These are phyloP conservation scores for Apomyelois bistriatella DNA, from an alignment of 2,888 invertebrate species.

Conservation along the genomic window DNA sequence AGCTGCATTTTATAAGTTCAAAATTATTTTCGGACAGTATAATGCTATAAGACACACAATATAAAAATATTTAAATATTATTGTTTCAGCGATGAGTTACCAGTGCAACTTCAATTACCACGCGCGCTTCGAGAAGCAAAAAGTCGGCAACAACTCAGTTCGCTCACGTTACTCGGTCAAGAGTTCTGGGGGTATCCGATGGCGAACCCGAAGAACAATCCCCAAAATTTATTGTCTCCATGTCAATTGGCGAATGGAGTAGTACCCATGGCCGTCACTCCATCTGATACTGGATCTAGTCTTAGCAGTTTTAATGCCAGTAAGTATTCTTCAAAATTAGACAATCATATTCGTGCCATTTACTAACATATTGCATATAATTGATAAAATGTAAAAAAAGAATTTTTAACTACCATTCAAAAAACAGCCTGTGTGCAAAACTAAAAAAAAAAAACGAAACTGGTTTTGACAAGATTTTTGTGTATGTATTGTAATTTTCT, in stretches of 20 bases:
- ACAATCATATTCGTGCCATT: too few relatives aligned
- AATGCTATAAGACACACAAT: too few relatives aligned
- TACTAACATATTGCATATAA: too few relatives aligned
- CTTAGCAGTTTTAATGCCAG: conserved; percentile 86
- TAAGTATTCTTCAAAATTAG: conserved; percentile 35
- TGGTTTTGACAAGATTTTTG: too few relatives aligned
- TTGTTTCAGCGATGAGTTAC: conserved; percentile 90
- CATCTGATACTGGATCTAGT: conserved; percentile 85
- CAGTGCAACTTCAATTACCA: conserved; percentile 93
- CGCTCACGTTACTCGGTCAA: conserved; percentile 93
- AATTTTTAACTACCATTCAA: too few relatives aligned
- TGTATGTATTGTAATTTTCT: too few relatives aligned
- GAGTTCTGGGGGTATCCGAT: conserved; percentile 91
- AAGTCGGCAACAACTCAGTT: conserved; percentile 93
- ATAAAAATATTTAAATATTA: not conserved
- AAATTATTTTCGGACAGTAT: too few relatives aligned
- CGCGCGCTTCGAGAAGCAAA: conserved; percentile 91
- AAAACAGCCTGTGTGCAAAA: too few relatives aligned
- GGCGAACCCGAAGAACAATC: conserved; percentile 84
- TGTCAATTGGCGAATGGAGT: conserved; percentile 59
- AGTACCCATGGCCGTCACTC: conserved; percentile 75
- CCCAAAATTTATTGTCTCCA: conserved; percentile 59
- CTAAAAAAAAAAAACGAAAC: too few relatives aligned
- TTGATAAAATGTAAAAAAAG: too few relatives aligned
- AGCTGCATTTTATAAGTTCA: too few relatives aligned